These are phyloP conservation scores for Patagioenas fasciata DNA, from an alignment of 2,113 vertebrate genomes.

Conservation along the genomic window DNA sequence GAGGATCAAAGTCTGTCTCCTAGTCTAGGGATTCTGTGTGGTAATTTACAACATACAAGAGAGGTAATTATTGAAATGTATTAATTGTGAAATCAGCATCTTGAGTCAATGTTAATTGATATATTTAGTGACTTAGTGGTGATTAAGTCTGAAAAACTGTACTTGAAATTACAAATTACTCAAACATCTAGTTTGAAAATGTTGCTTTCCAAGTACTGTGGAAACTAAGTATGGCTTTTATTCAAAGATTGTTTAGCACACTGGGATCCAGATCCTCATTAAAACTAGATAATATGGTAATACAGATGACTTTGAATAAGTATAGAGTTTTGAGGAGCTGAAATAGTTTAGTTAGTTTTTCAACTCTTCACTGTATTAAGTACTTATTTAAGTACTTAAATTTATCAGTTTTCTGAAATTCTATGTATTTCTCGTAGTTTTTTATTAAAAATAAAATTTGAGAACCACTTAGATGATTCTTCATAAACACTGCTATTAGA, in stretches of 20 bases:
- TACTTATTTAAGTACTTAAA: not conserved
- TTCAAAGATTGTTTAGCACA: not conserved
- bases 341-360: not conserved
- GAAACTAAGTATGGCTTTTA: not conserved
- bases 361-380: not conserved
- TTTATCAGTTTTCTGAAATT: not conserved
- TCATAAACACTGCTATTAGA: not conserved
- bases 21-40: not conserved
- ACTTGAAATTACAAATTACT: not conserved
- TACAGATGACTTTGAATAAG: not conserved
- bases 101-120: conserved; percentile 23
- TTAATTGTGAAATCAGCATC: conserved; percentile 26
- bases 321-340: not conserved
- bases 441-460: not conserved
- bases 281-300: not conserved
- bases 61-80: conserved; percentile 14
- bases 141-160: conserved; percentile 29
- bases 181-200: not conserved
- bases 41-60: not conserved
- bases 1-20: not conserved
- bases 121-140: conserved; percentile 34
- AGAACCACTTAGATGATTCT: not conserved
- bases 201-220: not conserved
- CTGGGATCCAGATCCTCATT: not conserved
- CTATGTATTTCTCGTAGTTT: not conserved